Percentiles rank a stretch among this genome's conserved stretches.
Conservation (phyloP, 2,888 invertebrate genomes). For the Octodonta nipae region DNA sequence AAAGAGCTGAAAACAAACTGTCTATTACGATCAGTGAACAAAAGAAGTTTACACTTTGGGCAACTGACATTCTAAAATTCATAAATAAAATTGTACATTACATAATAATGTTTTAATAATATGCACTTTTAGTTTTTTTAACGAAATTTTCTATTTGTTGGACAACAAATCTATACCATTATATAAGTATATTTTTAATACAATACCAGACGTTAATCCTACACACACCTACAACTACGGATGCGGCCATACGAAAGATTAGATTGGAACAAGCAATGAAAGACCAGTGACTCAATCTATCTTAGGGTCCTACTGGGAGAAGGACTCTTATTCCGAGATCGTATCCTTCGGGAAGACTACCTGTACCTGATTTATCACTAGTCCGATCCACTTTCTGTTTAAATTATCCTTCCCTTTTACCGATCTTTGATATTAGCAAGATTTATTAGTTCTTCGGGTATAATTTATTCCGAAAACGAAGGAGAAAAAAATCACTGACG, state of each 20-base stretch:
- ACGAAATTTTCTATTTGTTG: too few relatives aligned
- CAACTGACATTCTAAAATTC: too few relatives aligned
- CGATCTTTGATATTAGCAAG: constrained; percentile 35
- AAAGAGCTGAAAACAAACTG: too few relatives aligned
- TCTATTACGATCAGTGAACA: too few relatives aligned
- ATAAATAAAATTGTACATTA: too few relatives aligned
- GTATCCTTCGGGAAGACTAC: constrained; percentile 34
- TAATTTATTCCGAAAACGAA: constrained; percentile 27
- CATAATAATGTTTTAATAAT: too few relatives aligned
- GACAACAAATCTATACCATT: too few relatives aligned
- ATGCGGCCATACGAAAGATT: constrained; percentile 20
- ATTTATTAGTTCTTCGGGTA: constrained; percentile 32
- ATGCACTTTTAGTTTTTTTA: too few relatives aligned
- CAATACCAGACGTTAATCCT: too few relatives aligned
- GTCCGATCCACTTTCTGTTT: constrained; percentile 34
- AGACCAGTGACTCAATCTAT: constrained; percentile 31
- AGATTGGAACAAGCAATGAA: constrained; percentile 27
- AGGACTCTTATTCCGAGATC: constrained; percentile 30
- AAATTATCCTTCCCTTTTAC: constrained; percentile 33
- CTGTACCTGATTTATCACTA: constrained; percentile 37
- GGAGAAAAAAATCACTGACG: background rate
- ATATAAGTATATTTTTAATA: too few relatives aligned
- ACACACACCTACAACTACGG: too few relatives aligned
- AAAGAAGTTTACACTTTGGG: too few relatives aligned
- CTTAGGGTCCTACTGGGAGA: constrained; percentile 28